These are phyloP conservation scores for Rallus crepitans DNA, from an alignment of 2,797 vertebrate species.

Conservation along the genomic window DNA sequence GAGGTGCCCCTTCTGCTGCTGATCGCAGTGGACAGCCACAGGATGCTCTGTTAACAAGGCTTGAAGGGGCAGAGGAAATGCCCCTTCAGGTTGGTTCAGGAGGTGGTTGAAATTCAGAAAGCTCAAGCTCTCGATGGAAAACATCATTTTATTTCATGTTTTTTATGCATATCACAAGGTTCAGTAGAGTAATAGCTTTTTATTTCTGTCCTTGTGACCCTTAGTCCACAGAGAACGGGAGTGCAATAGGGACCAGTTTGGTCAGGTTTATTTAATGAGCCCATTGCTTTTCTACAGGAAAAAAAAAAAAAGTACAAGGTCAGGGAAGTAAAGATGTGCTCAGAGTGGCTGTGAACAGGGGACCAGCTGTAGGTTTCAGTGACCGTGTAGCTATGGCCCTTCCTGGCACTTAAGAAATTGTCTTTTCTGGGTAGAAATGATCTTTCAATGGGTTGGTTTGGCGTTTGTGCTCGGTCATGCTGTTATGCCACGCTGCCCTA, in stretches of 20 bases:
- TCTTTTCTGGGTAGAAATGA: background rate
- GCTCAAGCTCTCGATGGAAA: background rate
- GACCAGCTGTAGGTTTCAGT: background rate
- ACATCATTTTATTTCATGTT: background rate
- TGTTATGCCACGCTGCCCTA: background rate
- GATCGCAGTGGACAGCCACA: background rate
- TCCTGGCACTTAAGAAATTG: background rate
- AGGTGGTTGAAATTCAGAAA: conserved; percentile 20
- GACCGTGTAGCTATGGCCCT: background rate
- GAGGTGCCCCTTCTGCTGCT: background rate
- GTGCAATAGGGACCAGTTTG: background rate
- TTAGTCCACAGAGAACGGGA: background rate
- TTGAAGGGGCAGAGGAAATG: background rate
- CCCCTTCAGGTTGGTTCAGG: no score
- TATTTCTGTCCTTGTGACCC: conserved; percentile 1
- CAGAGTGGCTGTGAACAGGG: background rate
- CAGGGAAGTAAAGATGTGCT: background rate
- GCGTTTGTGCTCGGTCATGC: background rate
- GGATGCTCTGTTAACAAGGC: background rate
- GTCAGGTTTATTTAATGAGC: conserved; percentile 32
- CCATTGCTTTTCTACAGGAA: background rate
- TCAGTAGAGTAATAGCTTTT: conserved; percentile 1
- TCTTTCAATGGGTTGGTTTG: background rate
- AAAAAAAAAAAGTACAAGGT: conserved; percentile 1
- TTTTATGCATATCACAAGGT: background rate